Percentiles rank a stretch among this genome's conserved stretches.
Evolutionary conservation across 2,113 vertebrate species (phyloP).

Genomic region (Cromileptes altivelis): DNA sequence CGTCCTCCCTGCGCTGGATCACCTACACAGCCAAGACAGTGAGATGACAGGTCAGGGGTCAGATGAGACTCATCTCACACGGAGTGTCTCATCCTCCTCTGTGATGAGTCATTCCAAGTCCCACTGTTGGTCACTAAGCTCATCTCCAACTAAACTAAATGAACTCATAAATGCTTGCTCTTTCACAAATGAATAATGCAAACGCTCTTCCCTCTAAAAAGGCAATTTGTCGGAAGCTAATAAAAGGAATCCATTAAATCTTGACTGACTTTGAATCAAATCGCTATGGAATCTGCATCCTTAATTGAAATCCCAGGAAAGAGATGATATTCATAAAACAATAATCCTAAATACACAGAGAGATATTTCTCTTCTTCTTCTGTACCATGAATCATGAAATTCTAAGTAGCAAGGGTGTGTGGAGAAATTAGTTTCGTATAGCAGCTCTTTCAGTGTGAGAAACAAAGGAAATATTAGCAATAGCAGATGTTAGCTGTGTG

Average conservation of each 20-base stretch:
- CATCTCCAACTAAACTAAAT: slow-evolving; percentile 64
- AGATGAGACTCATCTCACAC: slow-evolving; percentile 39
- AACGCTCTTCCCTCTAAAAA: slow-evolving; percentile 62
- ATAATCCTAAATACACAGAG: slow-evolving; percentile 51
- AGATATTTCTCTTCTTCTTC: slow-evolving; percentile 17
- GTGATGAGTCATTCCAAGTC: slow-evolving; percentile 54
- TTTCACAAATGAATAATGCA: slow-evolving; percentile 76
- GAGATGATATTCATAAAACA: slow-evolving; percentile 60
- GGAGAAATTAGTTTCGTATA: slow-evolving; percentile 13
- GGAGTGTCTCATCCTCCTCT: slow-evolving; percentile 47
- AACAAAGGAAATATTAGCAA: slow-evolving; percentile 44
- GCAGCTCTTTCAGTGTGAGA: slow-evolving; percentile 2
- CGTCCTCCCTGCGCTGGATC: slow-evolving; percentile 94
- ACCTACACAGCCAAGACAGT: slow-evolving; percentile 84
- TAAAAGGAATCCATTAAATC: slow-evolving; percentile 78
- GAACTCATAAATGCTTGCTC: slow-evolving; percentile 58
- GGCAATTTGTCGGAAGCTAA: slow-evolving; percentile 72
- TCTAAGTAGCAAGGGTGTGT: slow-evolving; percentile 2
- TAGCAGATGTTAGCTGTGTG: neutral
- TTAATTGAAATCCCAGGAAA: slow-evolving; percentile 62
- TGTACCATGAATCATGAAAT: slow-evolving; percentile 8
- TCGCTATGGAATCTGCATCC: slow-evolving; percentile 54
- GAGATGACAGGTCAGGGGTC: slow-evolving; percentile 50
- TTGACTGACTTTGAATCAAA: slow-evolving; percentile 70
- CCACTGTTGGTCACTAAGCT: slow-evolving; percentile 46